These are phyloP conservation scores for Toxotes chatareus DNA, from an alignment of 2,113 vertebrate genomes.

Conservation along the genomic window DNA sequence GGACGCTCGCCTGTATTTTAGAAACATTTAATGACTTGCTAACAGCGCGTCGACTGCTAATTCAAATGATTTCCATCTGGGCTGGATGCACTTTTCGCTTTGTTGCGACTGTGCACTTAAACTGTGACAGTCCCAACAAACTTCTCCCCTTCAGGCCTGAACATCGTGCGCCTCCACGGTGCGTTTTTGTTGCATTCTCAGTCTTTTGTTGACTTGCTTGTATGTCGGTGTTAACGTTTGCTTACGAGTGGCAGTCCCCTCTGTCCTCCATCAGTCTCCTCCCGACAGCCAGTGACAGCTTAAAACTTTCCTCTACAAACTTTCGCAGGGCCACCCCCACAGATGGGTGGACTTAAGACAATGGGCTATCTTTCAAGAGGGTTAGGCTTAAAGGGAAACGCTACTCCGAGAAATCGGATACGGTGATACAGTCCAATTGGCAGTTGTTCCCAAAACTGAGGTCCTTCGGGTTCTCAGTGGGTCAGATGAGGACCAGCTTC, in stretches of 20 bases:
- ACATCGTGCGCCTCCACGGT: constrained; percentile 22
- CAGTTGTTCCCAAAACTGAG: not conserved
- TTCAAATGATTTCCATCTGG: constrained; percentile 51
- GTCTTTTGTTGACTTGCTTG: constrained; percentile 2
- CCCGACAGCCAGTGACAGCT: constrained; percentile 71
- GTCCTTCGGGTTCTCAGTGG: constrained; percentile 45
- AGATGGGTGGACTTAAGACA: constrained; percentile 81
- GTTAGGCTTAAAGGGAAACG: constrained; percentile 76
- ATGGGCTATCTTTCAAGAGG: constrained; percentile 63
- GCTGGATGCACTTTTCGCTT: constrained; percentile 33
- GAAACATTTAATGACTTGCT: constrained; percentile 44
- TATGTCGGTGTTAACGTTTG: constrained; percentile 20
- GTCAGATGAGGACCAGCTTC: constrained; percentile 60
- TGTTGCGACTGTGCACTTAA: constrained; percentile 40
- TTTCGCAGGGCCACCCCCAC: constrained; percentile 82
- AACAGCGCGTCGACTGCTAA: constrained; percentile 42
- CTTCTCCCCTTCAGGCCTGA: constrained; percentile 35
- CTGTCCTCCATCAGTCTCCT: constrained; percentile 71
- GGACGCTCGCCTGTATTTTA: constrained; percentile 26
- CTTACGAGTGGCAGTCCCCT: constrained; percentile 11
- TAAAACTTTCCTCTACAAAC: constrained; percentile 75
- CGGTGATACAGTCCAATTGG: constrained; percentile 16
- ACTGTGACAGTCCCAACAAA: constrained; percentile 38
- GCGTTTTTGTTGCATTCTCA: constrained; percentile 39
- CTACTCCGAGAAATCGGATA: constrained; percentile 52